These are phyloP conservation scores for Manis crassicaudata DNA, from an alignment of 2,797 vertebrate genomes.

Conservation along the genomic window DNA sequence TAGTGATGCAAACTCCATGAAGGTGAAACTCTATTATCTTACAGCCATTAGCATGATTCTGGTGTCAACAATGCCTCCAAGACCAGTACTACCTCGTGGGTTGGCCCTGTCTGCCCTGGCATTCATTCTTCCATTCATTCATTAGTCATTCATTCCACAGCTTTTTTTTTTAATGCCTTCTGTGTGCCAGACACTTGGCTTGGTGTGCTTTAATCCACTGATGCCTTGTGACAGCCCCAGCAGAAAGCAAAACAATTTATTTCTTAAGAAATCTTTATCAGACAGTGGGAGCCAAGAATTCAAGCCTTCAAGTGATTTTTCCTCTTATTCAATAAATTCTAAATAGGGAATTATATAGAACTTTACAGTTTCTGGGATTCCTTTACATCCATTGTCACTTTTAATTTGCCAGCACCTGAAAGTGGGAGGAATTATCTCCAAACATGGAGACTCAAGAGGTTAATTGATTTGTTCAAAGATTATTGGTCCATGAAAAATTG, in stretches of 20 bases:
- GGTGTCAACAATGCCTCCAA: not conserved
- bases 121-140: rapidly evolving
- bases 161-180: not conserved
- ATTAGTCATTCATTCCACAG: too few species aligned
- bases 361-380: not conserved
- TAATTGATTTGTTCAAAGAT: not conserved
- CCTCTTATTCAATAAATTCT: not conserved
- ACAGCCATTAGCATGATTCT: not conserved
- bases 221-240: rapidly evolving
- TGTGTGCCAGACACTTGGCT: not conserved
- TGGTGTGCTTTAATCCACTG: not conserved
- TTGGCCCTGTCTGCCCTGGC: rapidly evolving
- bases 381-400: not conserved
- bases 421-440: not conserved
- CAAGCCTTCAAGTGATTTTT: not conserved
- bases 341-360: not conserved
- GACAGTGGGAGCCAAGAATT: not conserved
- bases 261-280: not conserved
- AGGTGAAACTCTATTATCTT: rapidly evolving
- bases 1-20: rapidly evolving
- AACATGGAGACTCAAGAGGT: not conserved
- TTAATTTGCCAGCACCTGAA: not conserved
- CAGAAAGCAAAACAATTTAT: not conserved
- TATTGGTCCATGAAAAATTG: not conserved
- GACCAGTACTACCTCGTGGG: too few species aligned